These are phyloP conservation scores for Melikaiella ostensackeni DNA, from an alignment of 2,888 invertebrate species.

Conservation along the genomic window DNA sequence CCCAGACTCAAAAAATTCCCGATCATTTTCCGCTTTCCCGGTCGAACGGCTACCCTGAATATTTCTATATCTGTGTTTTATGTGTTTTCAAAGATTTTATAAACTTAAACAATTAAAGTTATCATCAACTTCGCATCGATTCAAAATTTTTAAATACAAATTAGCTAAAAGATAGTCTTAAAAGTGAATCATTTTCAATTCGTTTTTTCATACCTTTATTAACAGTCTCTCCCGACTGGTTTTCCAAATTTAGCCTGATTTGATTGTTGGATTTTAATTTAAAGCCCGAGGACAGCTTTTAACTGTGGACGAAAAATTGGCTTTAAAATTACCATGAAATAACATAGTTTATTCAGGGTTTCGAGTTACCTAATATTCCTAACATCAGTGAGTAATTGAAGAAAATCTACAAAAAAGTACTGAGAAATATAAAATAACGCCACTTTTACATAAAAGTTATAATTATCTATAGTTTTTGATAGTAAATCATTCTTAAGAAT, in stretches of 20 bases:
- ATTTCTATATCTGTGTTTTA: too few species aligned
- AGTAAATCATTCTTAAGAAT: background rate
- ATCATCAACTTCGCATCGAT: too few species aligned
- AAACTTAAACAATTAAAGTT: too few species aligned
- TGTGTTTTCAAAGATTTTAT: too few species aligned
- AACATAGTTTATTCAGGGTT: conserved; percentile 17
- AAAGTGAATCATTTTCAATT: background rate
- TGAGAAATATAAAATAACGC: background rate
- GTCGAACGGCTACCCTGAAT: too few species aligned
- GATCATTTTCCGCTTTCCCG: too few species aligned
- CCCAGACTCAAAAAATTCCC: too few species aligned
- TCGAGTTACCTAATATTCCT: conserved; percentile 3
- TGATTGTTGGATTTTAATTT: conserved; percentile 18
- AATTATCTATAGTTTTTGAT: background rate
- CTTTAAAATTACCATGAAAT: conserved; percentile 20
- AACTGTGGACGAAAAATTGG: conserved; percentile 11
- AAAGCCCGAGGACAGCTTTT: conserved; percentile 14
- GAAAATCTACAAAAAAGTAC: background rate
- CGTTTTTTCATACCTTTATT: conserved; percentile 9
- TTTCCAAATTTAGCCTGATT: conserved; percentile 3
- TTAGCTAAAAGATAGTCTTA: background rate
- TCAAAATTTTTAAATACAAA: too few species aligned
- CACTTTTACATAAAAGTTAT: background rate
- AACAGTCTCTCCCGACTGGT: background rate
- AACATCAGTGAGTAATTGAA: background rate